Base-by-base conservation (phyloP, 2,888 invertebrate genomes). In the Argyra leucocephala region DNA sequence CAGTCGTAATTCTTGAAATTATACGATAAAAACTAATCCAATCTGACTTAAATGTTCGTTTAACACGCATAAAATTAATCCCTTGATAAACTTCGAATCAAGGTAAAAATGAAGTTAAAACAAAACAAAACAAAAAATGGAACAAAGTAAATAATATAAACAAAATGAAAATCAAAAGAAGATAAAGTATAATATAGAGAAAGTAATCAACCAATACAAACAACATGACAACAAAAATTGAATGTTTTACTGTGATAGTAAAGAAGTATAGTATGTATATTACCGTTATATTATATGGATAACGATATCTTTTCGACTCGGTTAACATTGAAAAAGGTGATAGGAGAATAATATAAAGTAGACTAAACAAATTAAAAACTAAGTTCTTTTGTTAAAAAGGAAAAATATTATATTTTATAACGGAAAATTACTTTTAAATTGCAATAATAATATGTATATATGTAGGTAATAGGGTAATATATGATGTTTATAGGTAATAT, bases 21-120 rank as follows among this genome's bases (percentile, higher is more conserved):
- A 23, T 66, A 64, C 66, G 66, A 67, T 68, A 66, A 65, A 23
- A 65, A 68, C 66, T 67, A 68, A 66, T 67, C 63, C 66, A 65
- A 62, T 63, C 63, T 62, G 63, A 63, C 64, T 64, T 65, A 68
- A 68, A 68, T 68, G 67, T 66, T 62, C 64, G 62, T 65, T 68
- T 66, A 62, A 64, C 68, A 68, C 68, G 68, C 68, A 67, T 65
- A 67, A 67, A 67, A 68, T 65, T 68, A 68, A 68, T 67, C 58
- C 67, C 64, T 48, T 58, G 22, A 61, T 61, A 48, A 37, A 48
- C 15, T 48, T 48, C 48, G 48, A 48, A 48, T 48, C 48, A 48
- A 48, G 48, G 48, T 48, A 48, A 48, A 48, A 48, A 48, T 48
- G 48, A 48, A 48, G 48, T 48, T 18, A 48, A n/a, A 48, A 18